These are phyloP conservation scores for Pristionchus exspectatus DNA, from an alignment of 2,888 invertebrate genomes.

Conservation along the genomic window DNA sequence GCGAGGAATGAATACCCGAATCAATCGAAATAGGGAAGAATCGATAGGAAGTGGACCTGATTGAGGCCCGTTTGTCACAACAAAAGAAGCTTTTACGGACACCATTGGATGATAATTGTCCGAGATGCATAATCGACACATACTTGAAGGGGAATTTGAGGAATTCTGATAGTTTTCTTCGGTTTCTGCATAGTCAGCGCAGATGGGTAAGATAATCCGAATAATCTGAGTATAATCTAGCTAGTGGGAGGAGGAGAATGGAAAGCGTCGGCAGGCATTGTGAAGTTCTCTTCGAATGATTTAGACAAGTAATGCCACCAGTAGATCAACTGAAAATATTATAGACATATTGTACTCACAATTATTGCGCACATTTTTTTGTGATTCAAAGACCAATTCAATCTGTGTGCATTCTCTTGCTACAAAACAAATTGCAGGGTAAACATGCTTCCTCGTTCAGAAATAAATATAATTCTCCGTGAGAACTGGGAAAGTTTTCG, in stretches of 20 bases:
- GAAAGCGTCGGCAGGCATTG: slow-evolving; percentile 14
- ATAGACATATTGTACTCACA: too few species aligned
- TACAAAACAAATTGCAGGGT: neutral
- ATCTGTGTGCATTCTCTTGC: too few species aligned
- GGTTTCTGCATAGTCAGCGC: too few species aligned
- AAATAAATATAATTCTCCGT: too few species aligned
- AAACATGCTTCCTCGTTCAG: neutral
- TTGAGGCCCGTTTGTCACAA: slow-evolving; percentile 21
- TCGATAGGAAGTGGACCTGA: slow-evolving; percentile 13
- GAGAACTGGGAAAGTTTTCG: neutral
- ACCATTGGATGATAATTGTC: neutral
- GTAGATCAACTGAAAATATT: slow-evolving; percentile 85
- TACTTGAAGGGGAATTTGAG: neutral
- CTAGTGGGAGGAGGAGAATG: neutral
- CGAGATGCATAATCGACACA: neutral
- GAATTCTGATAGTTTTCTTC: neutral
- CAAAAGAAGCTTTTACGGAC: neutral
- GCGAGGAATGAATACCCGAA: neutral
- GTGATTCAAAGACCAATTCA: too few species aligned
- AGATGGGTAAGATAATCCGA: too few species aligned
- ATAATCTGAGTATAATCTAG: too few species aligned
- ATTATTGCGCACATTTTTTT: too few species aligned
- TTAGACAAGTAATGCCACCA: slow-evolving; percentile 81
- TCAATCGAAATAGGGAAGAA: neutral
- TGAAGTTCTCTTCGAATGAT: slow-evolving; percentile 66